A percentile compares a stretch with the other conserved stretches of the same genome.
Evolutionary conservation across 2,888 invertebrate genomes (phyloP).

Genomic region (Caenorhabditis angaria): DNA sequence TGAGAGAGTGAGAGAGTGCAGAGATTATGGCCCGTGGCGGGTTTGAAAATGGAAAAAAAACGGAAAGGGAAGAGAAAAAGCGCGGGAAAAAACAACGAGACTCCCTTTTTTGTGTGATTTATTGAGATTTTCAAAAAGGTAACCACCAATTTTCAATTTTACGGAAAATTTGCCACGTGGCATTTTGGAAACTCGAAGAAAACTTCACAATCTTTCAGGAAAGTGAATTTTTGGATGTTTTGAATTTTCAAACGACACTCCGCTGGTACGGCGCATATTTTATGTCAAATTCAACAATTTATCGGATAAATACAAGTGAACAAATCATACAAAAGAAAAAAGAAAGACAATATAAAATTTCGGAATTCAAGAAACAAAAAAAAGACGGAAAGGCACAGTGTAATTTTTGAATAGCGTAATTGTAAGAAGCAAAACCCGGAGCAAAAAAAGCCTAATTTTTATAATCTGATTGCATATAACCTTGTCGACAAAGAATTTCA

Average conservation of each 20-base stretch:
- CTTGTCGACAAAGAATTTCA: slow-evolving; percentile 52
- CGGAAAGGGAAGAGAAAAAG: no score
- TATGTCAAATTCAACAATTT: not conserved
- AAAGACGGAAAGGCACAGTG: not conserved
- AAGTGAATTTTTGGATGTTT: no score
- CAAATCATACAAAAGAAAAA: not conserved
- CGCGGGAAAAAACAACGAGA: slow-evolving; percentile 1
- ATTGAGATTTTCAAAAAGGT: no score
- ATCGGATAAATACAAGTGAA: not conserved
- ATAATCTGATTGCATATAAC: slow-evolving; percentile 36
- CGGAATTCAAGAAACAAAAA: not conserved
- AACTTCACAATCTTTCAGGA: no score
- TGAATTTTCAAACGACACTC: no score
- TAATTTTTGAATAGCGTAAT: no score
- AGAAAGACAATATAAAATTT: not conserved
- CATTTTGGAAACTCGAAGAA: no score
- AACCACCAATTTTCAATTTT: no score
- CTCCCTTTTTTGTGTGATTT: no score
- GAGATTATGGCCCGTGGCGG: not conserved
- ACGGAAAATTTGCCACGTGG: no score
- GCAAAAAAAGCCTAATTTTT: not conserved
- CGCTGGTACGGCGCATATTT: no score
- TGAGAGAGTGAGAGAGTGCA: not conserved
- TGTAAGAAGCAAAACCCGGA: not conserved
- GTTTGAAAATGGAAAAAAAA: not conserved